These are phyloP conservation scores for Clarias platycephalus DNA, from an alignment of 2,797 vertebrate genomes.

Conservation along the genomic window DNA sequence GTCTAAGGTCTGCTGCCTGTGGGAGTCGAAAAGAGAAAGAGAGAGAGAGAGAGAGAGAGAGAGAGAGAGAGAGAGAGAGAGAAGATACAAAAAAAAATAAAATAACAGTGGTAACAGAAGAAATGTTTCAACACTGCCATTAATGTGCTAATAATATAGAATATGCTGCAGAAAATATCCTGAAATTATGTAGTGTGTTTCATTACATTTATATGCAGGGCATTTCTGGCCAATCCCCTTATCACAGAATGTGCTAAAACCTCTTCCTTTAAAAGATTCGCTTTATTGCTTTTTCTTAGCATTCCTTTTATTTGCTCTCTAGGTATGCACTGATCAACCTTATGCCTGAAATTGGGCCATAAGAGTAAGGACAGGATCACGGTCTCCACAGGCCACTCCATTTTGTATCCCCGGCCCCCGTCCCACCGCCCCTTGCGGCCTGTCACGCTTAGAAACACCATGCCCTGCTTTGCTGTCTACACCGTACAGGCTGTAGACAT, in stretches of 20 bases:
- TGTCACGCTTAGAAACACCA: slow-evolving; percentile 15
- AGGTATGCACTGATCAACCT: slow-evolving; percentile 21
- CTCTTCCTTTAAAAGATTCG: background rate
- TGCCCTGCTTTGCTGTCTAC: slow-evolving; percentile 42
- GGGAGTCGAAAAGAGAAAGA: slow-evolving; percentile 38
- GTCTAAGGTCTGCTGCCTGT: slow-evolving; percentile 55
- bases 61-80: background rate
- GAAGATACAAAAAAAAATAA: background rate
- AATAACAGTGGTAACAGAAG: background rate
- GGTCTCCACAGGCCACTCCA: slow-evolving; percentile 6
- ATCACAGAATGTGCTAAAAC: background rate
- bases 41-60: background rate
- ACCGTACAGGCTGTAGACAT: slow-evolving; percentile 55
- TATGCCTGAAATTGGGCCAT: slow-evolving; percentile 22
- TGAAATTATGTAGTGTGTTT: slow-evolving; percentile 21
- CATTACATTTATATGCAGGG: slow-evolving; percentile 3
- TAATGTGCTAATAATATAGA: slow-evolving; percentile 38
- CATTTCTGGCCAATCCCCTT: background rate
- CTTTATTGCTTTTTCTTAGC: background rate
- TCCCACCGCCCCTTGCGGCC: background rate
- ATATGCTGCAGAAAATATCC: slow-evolving; percentile 29
- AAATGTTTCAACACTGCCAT: slow-evolving; percentile 26
- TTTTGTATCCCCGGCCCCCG: slow-evolving; percentile 11
- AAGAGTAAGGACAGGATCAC: slow-evolving; percentile 14
- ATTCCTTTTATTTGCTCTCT: background rate